Evolutionary conservation across 2,888 invertebrate genomes (phyloP).

Genomic region (Patella ulyssiponensis): DNA sequence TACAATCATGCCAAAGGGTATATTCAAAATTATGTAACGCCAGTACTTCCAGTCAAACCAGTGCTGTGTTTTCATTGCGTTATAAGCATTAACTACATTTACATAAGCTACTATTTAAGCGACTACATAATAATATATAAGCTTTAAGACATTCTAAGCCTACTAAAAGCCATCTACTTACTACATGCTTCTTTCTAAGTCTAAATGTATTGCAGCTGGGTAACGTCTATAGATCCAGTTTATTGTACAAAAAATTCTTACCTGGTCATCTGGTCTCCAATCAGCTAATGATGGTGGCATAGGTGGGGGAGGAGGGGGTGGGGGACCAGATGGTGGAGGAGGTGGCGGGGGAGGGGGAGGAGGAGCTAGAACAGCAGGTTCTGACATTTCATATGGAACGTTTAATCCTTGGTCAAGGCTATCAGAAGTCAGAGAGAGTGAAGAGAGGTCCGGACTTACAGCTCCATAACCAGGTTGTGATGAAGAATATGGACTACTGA

Average conservation of each 20-base stretch:
- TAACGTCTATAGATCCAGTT: constrained; percentile 43
- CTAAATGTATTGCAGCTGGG: constrained; percentile 44
- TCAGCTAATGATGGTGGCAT: constrained; percentile 23
- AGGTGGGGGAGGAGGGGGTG: constrained; percentile 42
- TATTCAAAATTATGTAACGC: too few relatives aligned
- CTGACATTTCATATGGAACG: constrained; percentile 2
- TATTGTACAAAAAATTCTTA: constrained; percentile 18
- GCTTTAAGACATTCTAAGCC: too few relatives aligned
- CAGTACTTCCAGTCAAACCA: too few relatives aligned
- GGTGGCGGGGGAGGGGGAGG: constrained; percentile 40
- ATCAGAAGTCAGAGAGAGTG: constrained; percentile 11
- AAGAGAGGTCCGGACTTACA: constrained; percentile 20
- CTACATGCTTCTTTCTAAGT: too few relatives aligned
- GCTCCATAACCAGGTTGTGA: constrained; percentile 17
- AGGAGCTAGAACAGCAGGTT: constrained; percentile 26
- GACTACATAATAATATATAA: too few relatives aligned
- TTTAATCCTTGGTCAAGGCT: not conserved
- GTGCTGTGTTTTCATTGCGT: too few relatives aligned
- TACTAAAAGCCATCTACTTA: too few relatives aligned
- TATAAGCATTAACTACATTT: too few relatives aligned
- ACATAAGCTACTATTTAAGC: too few relatives aligned
- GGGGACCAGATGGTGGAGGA: constrained; percentile 45
- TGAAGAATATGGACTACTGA: constrained; percentile 11
- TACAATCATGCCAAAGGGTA: too few relatives aligned
- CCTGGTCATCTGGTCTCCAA: constrained; percentile 25